Percentiles rank a stretch among this genome's conserved stretches.
Conservation (phyloP, 1,140 invertebrate genomes). For the Anastrepha ludens region DNA sequence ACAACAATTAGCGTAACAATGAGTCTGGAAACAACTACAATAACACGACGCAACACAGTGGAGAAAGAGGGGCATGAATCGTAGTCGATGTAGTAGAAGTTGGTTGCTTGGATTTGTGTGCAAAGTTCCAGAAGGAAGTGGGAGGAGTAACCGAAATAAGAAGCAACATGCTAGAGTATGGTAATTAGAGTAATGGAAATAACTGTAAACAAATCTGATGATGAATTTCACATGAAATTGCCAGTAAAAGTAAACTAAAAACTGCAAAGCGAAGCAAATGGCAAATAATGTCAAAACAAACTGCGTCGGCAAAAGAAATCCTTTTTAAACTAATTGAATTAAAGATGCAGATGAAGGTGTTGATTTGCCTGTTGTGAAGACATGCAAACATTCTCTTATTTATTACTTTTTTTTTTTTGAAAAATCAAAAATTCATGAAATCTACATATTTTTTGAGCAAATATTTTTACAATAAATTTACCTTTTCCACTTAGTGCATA, state of each 20-base stretch:
- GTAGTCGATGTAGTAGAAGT: not conserved
- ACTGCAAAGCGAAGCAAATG: not conserved
- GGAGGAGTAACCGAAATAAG: not conserved
- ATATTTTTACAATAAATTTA: too few species aligned
- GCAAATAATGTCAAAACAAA: not conserved
- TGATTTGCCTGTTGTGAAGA: not conserved
- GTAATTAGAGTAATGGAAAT: slow-evolving; percentile 52
- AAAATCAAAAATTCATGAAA: too few species aligned
- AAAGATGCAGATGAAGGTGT: not conserved
- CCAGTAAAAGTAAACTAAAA: slow-evolving; percentile 41
- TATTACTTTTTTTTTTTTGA: too few species aligned
- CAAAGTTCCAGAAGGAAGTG: not conserved
- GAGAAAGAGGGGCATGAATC: not conserved
- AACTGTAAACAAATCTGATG: slow-evolving; percentile 50
- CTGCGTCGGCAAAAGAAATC: slow-evolving; percentile 21
- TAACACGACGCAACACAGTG: not conserved
- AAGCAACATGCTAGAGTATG: slow-evolving; percentile 15
- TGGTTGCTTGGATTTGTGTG: not conserved
- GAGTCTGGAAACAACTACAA: slow-evolving; percentile 12
- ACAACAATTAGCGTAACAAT: slow-evolving; percentile 38
- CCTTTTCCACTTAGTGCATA: too few species aligned
- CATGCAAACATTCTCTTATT: not conserved
- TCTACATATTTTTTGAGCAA: too few species aligned
- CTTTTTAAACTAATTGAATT: slow-evolving; percentile 37
- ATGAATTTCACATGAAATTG: slow-evolving; percentile 49